phyloP scores from a whole-genome alignment of 2,797 vertebrate genomes.

The Percopsis omiscomaycus region DNA sequence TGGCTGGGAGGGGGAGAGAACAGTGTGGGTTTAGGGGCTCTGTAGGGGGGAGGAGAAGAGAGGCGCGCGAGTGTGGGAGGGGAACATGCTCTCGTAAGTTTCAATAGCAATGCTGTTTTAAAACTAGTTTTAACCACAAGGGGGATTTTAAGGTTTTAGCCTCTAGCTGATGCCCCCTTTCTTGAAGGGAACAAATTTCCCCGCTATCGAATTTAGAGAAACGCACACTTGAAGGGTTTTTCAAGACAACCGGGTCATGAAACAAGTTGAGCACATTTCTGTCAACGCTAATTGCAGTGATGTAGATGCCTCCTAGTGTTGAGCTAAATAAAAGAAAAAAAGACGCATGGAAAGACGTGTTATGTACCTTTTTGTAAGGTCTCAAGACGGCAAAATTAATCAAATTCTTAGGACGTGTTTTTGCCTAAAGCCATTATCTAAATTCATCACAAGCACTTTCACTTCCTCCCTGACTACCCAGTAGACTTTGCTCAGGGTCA shows the following conservation, averaged over 20 bases:
- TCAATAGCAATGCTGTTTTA: too few relatives aligned
- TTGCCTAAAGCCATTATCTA: not conserved
- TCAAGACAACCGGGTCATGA: slow-evolving; percentile 11
- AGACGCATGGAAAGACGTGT: not conserved
- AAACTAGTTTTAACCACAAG: too few relatives aligned
- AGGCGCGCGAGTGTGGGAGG: too few relatives aligned
- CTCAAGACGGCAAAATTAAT: not conserved
- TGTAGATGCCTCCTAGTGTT: not conserved
- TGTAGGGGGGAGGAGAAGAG: too few relatives aligned
- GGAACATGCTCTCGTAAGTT: too few relatives aligned
- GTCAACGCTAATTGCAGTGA: not conserved
- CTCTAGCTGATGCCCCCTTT: too few relatives aligned
- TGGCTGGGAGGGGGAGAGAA: too few relatives aligned
- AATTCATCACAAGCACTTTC: slow-evolving; percentile 8
- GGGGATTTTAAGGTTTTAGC: too few relatives aligned
- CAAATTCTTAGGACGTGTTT: not conserved
- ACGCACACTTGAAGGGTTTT: slow-evolving; percentile 3
- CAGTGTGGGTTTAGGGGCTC: too few relatives aligned
- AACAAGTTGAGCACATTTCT: slow-evolving; percentile 22
- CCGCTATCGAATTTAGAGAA: too few relatives aligned
- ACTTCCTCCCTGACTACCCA: slow-evolving; percentile 66
- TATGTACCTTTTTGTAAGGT: not conserved
- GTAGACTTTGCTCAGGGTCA: slow-evolving; percentile 81
- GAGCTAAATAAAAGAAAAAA: slow-evolving; percentile 2
- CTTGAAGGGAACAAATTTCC: too few relatives aligned